Conservation (phyloP, 2,888 invertebrate genomes). For the Lasius platythorax region DNA sequence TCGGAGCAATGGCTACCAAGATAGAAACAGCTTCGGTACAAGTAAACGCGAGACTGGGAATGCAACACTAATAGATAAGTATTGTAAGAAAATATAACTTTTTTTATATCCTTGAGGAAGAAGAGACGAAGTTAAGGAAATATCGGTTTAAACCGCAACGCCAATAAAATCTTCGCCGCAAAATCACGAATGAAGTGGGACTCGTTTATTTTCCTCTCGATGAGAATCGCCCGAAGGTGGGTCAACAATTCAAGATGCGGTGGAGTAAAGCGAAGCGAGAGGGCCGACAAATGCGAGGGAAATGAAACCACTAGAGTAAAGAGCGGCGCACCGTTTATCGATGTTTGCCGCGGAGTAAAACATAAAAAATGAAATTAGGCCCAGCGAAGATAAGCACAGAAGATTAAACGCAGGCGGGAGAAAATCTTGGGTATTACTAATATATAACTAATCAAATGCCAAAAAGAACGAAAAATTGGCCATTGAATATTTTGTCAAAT, state of each 20-base stretch:
- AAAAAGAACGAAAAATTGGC: slow-evolving; percentile 3
- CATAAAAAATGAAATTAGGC: slow-evolving; percentile 63
- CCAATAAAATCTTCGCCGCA: slow-evolving; percentile 70
- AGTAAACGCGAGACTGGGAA: neutral
- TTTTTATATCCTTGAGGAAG: neutral
- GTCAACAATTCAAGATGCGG: slow-evolving; percentile 69
- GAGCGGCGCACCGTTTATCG: slow-evolving; percentile 44
- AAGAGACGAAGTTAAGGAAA: slow-evolving; percentile 49
- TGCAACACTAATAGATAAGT: slow-evolving; percentile 4
- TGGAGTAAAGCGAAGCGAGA: slow-evolving; percentile 49
- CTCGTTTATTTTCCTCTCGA: slow-evolving; percentile 74
- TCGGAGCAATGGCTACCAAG: neutral
- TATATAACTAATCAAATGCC: slow-evolving; percentile 21
- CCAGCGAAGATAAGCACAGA: slow-evolving; percentile 10
- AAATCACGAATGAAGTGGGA: slow-evolving; percentile 71
- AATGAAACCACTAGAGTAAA: slow-evolving; percentile 68
- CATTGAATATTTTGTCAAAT: neutral
- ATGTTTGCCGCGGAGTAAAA: slow-evolving; percentile 48
- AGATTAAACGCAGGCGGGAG: slow-evolving; percentile 9
- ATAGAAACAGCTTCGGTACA: neutral
- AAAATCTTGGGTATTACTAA: neutral
- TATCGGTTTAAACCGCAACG: slow-evolving; percentile 52
- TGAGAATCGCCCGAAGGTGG: slow-evolving; percentile 71
- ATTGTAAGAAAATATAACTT: slow-evolving; percentile 22
- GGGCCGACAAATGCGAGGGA: slow-evolving; percentile 63